Conservation (phyloP, 2,888 invertebrate species). For the Uropetala carovei region DNA sequence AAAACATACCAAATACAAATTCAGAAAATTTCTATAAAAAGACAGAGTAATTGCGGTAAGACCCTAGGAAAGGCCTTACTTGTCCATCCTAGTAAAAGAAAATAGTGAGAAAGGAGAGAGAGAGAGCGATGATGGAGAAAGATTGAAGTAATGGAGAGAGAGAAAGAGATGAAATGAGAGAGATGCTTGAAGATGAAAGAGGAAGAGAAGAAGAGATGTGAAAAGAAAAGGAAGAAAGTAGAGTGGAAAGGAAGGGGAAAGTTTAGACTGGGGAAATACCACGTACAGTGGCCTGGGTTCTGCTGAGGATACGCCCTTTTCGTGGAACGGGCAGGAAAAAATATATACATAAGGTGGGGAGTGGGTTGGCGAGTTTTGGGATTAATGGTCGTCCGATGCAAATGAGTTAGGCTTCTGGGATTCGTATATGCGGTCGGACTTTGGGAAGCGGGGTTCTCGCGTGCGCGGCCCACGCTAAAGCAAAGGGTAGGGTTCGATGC, state of each 20-base stretch:
- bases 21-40: no score
- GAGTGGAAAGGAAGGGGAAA: not conserved
- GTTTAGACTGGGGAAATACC: not conserved
- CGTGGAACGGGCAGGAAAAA: not conserved
- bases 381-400: slow-evolving; percentile 54
- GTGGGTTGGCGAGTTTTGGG: slow-evolving; percentile 43
- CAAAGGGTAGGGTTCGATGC: slow-evolving; percentile 24
- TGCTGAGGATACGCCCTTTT: not conserved
- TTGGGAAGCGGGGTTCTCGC: not conserved
- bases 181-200: not conserved
- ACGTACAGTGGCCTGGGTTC: no score
- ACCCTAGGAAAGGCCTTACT: no score
- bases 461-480: not conserved
- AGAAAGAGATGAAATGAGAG: not conserved
- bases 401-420: slow-evolving; percentile 16
- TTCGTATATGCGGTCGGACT: not conserved
- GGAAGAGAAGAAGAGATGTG: no score
- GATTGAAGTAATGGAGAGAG: not conserved
- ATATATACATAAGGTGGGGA: not conserved
- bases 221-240: not conserved
- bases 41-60: no score
- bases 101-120: not conserved
- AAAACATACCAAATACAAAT: no score
- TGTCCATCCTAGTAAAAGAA: no score
- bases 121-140: not conserved